Percentiles rank a stretch among this genome's conserved stretches.
phyloP scores from a whole-genome alignment of 2,113 vertebrate genomes.

The Coptodon bakossiorum region DNA sequence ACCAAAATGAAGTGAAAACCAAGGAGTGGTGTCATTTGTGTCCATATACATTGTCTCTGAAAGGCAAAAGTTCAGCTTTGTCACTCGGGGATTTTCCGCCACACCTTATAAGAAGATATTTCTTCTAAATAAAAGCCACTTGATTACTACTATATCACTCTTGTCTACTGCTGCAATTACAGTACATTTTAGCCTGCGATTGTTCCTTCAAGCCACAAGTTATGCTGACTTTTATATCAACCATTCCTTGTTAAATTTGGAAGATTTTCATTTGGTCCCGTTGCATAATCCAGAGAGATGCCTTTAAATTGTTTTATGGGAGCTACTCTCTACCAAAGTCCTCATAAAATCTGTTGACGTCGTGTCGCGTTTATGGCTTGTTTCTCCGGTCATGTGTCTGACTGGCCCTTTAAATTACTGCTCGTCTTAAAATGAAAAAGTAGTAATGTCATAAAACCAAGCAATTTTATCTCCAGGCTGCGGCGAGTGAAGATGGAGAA shows the following conservation, averaged over 20 bases:
- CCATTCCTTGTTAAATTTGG: neutral
- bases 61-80: neutral
- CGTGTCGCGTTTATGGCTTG: neutral
- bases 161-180: neutral
- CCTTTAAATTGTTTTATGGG: neutral
- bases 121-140: neutral
- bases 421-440: neutral
- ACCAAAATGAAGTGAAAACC: neutral
- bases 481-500: slow-evolving; percentile 89
- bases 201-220: neutral
- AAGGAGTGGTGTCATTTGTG: neutral
- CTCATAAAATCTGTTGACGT: neutral
- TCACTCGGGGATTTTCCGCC: fast-evolving
- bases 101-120: neutral
- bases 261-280: neutral
- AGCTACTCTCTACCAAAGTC: neutral
- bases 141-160: neutral
- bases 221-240: neutral
- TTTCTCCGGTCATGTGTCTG: neutral
- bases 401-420: neutral
- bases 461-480: slow-evolving; percentile 63
- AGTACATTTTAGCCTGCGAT: neutral
- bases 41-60: neutral
- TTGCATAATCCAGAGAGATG: neutral
- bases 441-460: neutral